Evolutionary conservation across 1,140 invertebrate species (phyloP), one percentile per base, ranked within the genome.

Genomic region (Atta cephalotes): DNA sequence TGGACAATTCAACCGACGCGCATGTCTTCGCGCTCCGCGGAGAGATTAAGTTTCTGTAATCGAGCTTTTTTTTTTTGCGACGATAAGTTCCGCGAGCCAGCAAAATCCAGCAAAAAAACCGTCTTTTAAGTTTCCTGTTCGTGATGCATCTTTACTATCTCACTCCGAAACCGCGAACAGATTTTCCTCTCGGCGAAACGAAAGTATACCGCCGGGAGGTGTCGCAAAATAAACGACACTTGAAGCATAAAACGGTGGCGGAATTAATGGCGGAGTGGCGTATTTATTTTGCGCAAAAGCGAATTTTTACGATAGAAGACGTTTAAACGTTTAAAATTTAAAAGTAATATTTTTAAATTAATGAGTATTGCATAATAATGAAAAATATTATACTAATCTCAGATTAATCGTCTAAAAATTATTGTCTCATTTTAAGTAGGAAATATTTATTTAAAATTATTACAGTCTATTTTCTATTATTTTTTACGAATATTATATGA

Each of bases 41-140:
- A 39, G 56, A 39, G 70, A 84, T 84, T 74, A 74, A 84, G 70
- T 39, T 84, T 35, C 80, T 18, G 53, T 62, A 74, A 84, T 84
- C 80, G 70, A 84, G 68, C 53, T 35, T 84, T 21, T 21, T 21
- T 21, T 82, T 39, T 81, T 49, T 82, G 39, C 56, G 56, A 53
- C 80, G 66, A 62, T 82, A 74, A 82, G 35, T 82, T 74, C 14
- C 18, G 31, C 68, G 25, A 16, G 3, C 58, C 28, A 39, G 39
- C 39, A 35, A 84, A 84, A 82, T 60, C 56, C 68, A 53, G 3
- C 56, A 7, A 62, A 49, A 84, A 74, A 74, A 25, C 39, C 53
- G 56, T 31, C 58, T 84, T 28, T 84, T 62, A 74, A 74, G 70
- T 84, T 51, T 74, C 25, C 70, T 39, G 56, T 51, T 35, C 25